Evolutionary conservation across 1,140 invertebrate species (phyloP).

Genomic region (Drosophila suzukii): DNA sequence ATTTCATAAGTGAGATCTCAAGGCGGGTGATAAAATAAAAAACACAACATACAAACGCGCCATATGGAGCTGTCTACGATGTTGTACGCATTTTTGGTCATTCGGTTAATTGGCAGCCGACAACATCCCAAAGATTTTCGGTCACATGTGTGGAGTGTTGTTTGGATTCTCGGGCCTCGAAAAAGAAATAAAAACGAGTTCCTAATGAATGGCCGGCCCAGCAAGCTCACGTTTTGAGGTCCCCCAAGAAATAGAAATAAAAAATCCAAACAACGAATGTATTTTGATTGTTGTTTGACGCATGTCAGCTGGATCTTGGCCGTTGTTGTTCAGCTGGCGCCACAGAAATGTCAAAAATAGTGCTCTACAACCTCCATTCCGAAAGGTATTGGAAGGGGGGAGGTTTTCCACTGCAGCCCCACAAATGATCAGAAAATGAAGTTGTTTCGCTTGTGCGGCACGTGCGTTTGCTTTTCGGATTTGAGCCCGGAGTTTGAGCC

Average conservation of each 20-base stretch:
- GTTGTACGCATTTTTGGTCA: constrained; percentile 51
- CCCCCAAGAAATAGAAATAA: constrained; percentile 4
- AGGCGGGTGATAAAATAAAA: constrained; percentile 47
- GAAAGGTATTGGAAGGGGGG: not conserved
- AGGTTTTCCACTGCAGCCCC: constrained; percentile 32
- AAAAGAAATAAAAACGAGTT: constrained; percentile 63
- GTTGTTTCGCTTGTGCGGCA: constrained; percentile 81
- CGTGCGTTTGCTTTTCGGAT: constrained; percentile 75
- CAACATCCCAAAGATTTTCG: constrained; percentile 72
- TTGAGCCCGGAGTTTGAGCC: constrained; percentile 25
- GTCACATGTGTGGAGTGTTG: constrained; percentile 43
- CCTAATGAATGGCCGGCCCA: constrained; percentile 80
- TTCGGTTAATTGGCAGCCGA: constrained; percentile 74
- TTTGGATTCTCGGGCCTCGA: constrained; percentile 42
- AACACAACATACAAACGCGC: constrained; percentile 14
- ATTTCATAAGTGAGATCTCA: constrained; percentile 74
- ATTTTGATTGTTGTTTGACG: constrained; percentile 83
- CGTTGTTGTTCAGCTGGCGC: constrained; percentile 65
- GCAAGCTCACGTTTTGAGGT: constrained; percentile 73
- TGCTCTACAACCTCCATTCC: constrained; percentile 58
- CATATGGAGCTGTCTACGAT: constrained; percentile 38
- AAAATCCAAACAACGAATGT: constrained; percentile 51
- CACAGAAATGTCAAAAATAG: constrained; percentile 82
- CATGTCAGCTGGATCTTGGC: constrained; percentile 70
- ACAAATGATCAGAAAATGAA: constrained; percentile 76